phyloP scores from a whole-genome alignment of 1,140 invertebrate species.

The Adoxophyes honmai region DNA sequence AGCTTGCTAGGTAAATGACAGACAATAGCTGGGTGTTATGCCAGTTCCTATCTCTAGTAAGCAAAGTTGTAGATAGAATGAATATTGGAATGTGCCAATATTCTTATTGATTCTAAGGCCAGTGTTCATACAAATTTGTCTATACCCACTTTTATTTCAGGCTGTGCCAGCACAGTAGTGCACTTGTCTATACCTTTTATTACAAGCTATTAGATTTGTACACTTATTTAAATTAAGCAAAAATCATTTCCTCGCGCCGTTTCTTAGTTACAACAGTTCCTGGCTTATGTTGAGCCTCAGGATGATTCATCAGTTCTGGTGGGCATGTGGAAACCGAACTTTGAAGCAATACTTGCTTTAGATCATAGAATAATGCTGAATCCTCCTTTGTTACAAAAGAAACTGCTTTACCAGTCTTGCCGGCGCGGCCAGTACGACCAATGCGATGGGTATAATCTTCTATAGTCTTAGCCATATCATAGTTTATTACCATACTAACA shows the following conservation, averaged over 20 bases:
- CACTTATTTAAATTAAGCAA: conserved; percentile 81
- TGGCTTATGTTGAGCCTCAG: conserved; percentile 98
- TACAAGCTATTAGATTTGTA: no score
- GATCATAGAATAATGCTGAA: conserved; percentile 95
- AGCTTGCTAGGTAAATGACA: no score
- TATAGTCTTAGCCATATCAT: conserved; percentile 99
- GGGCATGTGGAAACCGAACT: conserved; percentile 98
- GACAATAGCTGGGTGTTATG: no score
- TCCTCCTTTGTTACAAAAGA: conserved; percentile 99
- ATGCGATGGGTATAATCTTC: conserved; percentile 99
- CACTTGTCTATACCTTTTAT: no score
- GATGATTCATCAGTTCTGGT: conserved; percentile 97
- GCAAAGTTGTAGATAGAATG: no score
- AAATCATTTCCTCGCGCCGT: conserved; percentile 96
- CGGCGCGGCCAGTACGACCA: conserved; percentile 98
- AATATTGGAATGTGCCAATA: no score
- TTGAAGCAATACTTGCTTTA: conserved; percentile 93
- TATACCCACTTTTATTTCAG: no score
- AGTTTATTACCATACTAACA: conserved; percentile 99
- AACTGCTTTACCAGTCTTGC: conserved; percentile 97
- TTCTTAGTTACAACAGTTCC: conserved; percentile 97
- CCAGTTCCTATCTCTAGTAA: no score
- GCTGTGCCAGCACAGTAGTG: no score
- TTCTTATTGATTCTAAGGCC: no score
- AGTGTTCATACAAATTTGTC: no score